Percentiles rank a stretch among this genome's conserved stretches.
phyloP scores from a whole-genome alignment of 2,113 vertebrate species.

The Nymphicus hollandicus region DNA sequence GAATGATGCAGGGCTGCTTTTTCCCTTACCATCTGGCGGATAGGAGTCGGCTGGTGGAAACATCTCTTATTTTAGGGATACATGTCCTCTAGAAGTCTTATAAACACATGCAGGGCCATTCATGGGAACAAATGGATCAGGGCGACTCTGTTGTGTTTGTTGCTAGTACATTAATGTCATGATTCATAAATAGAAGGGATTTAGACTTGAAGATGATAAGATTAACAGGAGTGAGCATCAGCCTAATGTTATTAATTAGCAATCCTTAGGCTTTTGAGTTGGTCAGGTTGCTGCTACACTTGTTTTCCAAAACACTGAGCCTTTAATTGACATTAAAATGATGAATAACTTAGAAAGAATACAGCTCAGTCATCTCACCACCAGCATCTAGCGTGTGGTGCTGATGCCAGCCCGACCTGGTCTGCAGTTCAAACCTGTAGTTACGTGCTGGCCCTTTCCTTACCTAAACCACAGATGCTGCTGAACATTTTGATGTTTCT shows the following conservation, averaged over 20 bases:
- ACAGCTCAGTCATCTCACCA: background rate
- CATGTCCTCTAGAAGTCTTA: fast-evolving
- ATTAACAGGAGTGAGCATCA: background rate
- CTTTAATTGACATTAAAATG: background rate
- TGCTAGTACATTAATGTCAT: background rate
- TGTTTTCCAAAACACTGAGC: background rate
- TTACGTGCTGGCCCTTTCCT: background rate
- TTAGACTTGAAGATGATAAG: background rate
- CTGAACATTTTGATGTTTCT: background rate
- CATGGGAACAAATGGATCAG: background rate
- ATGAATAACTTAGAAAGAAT: background rate
- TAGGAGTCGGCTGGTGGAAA: background rate
- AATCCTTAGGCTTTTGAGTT: background rate
- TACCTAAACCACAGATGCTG: background rate
- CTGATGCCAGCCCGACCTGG: background rate
- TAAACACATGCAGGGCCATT: fast-evolving
- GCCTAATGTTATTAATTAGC: background rate
- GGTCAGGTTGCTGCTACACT: background rate
- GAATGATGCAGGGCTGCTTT: background rate
- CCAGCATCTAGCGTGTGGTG: fast-evolving
- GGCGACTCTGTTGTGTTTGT: background rate
- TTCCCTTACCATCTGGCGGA: fast-evolving
- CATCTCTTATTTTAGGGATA: background rate
- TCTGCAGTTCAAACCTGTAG: background rate
- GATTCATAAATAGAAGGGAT: background rate